Conservation (phyloP, 2,797 vertebrate species). For the Leptoclinus maculatus region DNA sequence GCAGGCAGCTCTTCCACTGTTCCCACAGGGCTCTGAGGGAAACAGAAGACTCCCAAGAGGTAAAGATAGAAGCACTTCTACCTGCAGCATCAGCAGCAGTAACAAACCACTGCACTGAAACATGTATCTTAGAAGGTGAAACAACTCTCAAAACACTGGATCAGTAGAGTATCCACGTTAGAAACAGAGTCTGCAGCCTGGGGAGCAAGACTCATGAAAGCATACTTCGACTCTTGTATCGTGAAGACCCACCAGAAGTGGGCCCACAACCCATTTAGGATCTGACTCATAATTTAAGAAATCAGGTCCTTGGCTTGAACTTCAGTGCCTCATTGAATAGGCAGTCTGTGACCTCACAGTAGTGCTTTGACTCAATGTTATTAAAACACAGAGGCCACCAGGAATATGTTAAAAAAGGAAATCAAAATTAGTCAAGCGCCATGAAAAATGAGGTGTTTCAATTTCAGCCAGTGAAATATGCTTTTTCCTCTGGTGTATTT, state of each 20-base stretch:
- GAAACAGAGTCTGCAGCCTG: constrained; percentile 37
- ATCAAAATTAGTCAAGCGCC: constrained; percentile 64
- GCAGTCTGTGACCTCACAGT: constrained; percentile 58
- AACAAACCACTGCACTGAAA: constrained; percentile 29
- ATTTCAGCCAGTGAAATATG: constrained; percentile 56
- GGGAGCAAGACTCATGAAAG: constrained; percentile 62
- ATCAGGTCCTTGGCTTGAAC: constrained; percentile 55
- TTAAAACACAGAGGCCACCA: constrained; percentile 56
- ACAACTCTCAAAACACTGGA: constrained; percentile 33
- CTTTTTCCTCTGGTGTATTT: constrained; percentile 67
- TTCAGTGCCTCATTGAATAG: constrained; percentile 45
- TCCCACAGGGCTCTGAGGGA: constrained; percentile 48
- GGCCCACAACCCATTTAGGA: constrained; percentile 49
- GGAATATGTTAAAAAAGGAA: constrained; percentile 65
- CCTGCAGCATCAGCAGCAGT: constrained; percentile 34
- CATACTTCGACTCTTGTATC: constrained; percentile 49
- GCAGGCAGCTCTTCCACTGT: constrained; percentile 55
- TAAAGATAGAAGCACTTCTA: constrained; percentile 44
- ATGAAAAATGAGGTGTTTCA: constrained; percentile 70
- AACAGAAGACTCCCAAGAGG: constrained; percentile 51
- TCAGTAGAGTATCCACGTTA: constrained; percentile 21
- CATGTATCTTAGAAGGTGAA: neutral
- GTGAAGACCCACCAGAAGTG: constrained; percentile 55
- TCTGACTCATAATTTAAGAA: constrained; percentile 61
- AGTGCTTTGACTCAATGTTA: constrained; percentile 63